Evolutionary conservation across 1,140 invertebrate species (phyloP).

Genomic region (Drepana arcuata): DNA sequence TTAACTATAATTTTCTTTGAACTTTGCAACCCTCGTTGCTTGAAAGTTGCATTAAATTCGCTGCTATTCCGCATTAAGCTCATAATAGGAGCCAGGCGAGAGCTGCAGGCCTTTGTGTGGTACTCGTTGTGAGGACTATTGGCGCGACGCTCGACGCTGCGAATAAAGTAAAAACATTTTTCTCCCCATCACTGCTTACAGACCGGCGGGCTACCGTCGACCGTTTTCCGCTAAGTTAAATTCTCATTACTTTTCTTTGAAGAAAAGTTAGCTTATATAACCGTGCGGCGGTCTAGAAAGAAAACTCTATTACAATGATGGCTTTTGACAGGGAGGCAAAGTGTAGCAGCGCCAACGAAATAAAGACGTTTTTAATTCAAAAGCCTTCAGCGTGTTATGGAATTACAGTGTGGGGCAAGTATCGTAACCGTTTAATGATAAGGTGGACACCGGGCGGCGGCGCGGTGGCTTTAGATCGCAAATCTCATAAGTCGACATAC

Average conservation of each 20-base stretch:
- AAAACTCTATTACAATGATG: constrained; percentile 58
- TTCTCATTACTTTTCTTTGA: constrained; percentile 63
- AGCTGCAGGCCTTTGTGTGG: constrained; percentile 39
- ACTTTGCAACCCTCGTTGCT: constrained; percentile 24
- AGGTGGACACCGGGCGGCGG: constrained; percentile 35
- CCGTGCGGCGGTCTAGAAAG: constrained; percentile 31
- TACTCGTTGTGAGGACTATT: constrained; percentile 25
- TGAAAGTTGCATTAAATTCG: constrained; percentile 49
- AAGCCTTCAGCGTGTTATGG: too few relatives aligned
- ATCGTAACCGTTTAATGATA: constrained; percentile 56
- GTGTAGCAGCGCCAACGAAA: too few relatives aligned
- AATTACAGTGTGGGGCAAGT: too few relatives aligned
- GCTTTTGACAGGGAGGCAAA: constrained; percentile 41
- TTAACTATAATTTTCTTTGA: constrained; percentile 37
- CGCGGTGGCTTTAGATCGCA: constrained; percentile 44
- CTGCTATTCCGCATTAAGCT: constrained; percentile 49
- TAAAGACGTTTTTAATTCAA: too few relatives aligned
- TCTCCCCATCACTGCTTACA: constrained; percentile 34
- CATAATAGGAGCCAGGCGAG: constrained; percentile 41
- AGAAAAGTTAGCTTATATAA: constrained; percentile 56
- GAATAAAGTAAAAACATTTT: constrained; percentile 51
- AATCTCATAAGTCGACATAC: constrained; percentile 50
- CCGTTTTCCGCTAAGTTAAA: constrained; percentile 61
- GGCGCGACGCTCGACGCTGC: constrained; percentile 15
- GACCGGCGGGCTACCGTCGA: constrained; percentile 26